These are phyloP conservation scores for Dysmachus trigonus DNA, from an alignment of 2,888 invertebrate genomes.

Conservation along the genomic window DNA sequence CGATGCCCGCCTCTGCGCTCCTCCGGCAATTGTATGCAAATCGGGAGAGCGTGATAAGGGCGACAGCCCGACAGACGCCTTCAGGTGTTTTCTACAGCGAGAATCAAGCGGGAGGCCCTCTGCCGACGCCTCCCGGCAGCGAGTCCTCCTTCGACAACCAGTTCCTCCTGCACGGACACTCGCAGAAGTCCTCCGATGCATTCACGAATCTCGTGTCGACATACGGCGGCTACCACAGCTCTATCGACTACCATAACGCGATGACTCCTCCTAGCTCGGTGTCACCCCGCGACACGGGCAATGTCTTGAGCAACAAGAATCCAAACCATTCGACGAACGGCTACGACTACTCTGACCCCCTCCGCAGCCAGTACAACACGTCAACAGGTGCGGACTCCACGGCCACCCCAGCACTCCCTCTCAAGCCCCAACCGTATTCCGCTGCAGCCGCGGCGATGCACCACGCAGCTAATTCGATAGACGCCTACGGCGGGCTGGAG, in stretches of 20 bases:
- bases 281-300: conserved; percentile 86
- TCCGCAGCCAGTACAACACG: conserved; percentile 64
- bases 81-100: conserved; percentile 65
- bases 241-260: conserved; percentile 87
- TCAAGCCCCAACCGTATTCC: conserved; percentile 91
- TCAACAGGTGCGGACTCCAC: conserved; percentile 67
- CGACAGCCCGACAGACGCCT: conserved; percentile 71
- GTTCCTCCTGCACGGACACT: conserved; percentile 67
- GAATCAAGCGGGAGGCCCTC: conserved; percentile 75
- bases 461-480: conserved; percentile 66
- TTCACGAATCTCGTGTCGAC: conserved; percentile 70
- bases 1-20: conserved; percentile 87
- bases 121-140: conserved; percentile 91
- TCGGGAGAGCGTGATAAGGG: conserved; percentile 93
- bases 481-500: conserved; percentile 70
- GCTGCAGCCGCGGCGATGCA: conserved; percentile 74
- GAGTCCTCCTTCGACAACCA: conserved; percentile 77
- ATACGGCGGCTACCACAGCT: conserved; percentile 70
- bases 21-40: conserved; percentile 91
- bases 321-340: conserved; percentile 61
- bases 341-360: conserved; percentile 73
- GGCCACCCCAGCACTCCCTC: conserved; percentile 75
- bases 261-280: conserved; percentile 98
- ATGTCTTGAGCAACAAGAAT: conserved; percentile 65
- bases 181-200: conserved; percentile 69